Conservation (phyloP, 2,797 vertebrate species). For the Schizopygopsis pylzovi region DNA sequence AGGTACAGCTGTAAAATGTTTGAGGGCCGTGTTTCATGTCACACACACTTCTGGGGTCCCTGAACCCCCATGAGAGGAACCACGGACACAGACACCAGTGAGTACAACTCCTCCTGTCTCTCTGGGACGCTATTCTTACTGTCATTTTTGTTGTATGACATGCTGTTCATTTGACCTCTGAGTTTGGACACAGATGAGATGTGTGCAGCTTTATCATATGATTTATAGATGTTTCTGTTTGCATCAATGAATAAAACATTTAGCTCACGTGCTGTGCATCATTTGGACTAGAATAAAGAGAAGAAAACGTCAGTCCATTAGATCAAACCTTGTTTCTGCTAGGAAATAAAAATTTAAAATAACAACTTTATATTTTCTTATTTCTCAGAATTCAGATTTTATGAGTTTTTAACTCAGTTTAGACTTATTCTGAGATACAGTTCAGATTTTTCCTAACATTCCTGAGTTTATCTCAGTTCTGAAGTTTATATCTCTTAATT, state of each 20-base stretch:
- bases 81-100: conserved; percentile 54
- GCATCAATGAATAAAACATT: not conserved
- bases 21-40: conserved; percentile 25
- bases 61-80: conserved; percentile 44
- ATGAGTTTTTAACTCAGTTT: too few relatives aligned
- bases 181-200: not conserved
- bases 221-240: not conserved
- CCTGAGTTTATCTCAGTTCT: not conserved
- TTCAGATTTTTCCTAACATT: not conserved
- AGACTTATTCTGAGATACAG: not conserved
- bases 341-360: not conserved
- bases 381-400: not conserved
- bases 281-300: not conserved
- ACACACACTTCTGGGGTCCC: conserved; percentile 36
- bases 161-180: not conserved
- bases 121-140: not conserved
- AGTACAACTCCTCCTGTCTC: conserved; percentile 21
- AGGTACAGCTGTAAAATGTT: not conserved
- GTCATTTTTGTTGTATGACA: not conserved
- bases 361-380: not conserved
- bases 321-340: not conserved
- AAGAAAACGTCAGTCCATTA: not conserved
- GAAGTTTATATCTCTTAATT: not conserved
- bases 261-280: not conserved
- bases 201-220: not conserved